A percentile compares a stretch with the other conserved stretches of the same genome.
phyloP scores from a whole-genome alignment of 2,797 vertebrate genomes.

The Pipistrellus nathusii region DNA sequence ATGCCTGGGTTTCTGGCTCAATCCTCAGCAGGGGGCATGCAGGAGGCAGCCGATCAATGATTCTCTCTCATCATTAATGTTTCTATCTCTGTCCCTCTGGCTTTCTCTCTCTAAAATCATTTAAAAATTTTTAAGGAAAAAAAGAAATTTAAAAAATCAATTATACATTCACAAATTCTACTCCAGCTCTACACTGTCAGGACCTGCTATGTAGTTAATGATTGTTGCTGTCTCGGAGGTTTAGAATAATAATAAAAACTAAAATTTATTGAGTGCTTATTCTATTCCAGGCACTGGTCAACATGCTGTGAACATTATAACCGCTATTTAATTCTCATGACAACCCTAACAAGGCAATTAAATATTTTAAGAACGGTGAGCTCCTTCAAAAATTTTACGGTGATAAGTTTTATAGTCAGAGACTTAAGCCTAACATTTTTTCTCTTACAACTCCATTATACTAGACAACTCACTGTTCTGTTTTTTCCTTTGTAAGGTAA shows the following conservation, averaged over 20 bases:
- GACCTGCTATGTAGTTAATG: background rate
- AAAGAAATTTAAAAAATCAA: background rate
- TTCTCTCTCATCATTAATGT: too few species aligned
- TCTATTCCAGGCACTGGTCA: background rate
- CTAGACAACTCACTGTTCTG: constrained; percentile 45
- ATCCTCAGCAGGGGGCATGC: too few species aligned
- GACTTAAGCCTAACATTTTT: constrained; percentile 13
- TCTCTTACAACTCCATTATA: background rate
- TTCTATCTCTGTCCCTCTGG: too few species aligned
- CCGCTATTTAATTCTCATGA: background rate
- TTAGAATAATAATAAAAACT: constrained; percentile 36
- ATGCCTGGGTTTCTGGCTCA: too few species aligned
- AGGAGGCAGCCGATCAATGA: too few species aligned
- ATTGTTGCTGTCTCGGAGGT: background rate
- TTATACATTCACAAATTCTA: background rate
- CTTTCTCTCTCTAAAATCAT: too few species aligned
- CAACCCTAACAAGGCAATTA: background rate
- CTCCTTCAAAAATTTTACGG: background rate
- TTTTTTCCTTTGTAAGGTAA: background rate
- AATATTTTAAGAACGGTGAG: background rate
- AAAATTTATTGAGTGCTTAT: background rate
- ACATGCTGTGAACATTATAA: background rate
- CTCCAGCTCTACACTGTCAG: background rate
- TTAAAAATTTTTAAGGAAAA: too few species aligned
- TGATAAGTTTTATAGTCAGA: background rate